Evolutionary conservation across 2,888 invertebrate genomes (phyloP).

Genomic region (Ochropleura plecta): DNA sequence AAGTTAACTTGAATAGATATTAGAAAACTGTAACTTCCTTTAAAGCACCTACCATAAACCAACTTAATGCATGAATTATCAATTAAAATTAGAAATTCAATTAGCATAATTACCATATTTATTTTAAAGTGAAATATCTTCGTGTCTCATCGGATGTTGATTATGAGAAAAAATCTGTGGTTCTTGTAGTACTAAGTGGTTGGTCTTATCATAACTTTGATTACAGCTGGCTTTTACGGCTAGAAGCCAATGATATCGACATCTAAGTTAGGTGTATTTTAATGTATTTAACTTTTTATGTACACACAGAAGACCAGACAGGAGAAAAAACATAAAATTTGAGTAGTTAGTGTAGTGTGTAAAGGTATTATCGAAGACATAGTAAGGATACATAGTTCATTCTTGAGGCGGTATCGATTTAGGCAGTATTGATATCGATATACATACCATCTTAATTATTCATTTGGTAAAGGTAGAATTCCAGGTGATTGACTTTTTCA

Average conservation of each 20-base stretch:
- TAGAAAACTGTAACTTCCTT: slow-evolving; percentile 25
- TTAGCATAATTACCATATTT: slow-evolving; percentile 40
- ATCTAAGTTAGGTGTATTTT: slow-evolving; percentile 4
- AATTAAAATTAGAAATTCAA: slow-evolving; percentile 38
- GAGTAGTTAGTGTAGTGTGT: no score
- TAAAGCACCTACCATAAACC: slow-evolving; percentile 20
- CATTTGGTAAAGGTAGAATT: neutral
- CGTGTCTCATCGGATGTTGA: slow-evolving; percentile 19
- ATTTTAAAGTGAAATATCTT: slow-evolving; percentile 32
- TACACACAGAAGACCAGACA: no score
- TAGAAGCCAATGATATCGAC: slow-evolving; percentile 1
- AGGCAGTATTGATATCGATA: neutral
- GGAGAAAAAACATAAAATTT: no score
- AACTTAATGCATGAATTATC: slow-evolving; percentile 23
- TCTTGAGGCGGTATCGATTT: neutral
- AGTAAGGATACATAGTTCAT: neutral
- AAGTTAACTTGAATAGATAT: neutral
- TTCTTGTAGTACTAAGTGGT: slow-evolving; percentile 17
- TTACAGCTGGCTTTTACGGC: slow-evolving; percentile 6
- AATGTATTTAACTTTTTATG: slow-evolving; percentile 1
- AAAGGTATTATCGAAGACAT: neutral
- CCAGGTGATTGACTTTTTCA: neutral
- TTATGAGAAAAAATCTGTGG: slow-evolving; percentile 26
- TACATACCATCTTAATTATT: neutral
- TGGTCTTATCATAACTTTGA: slow-evolving; percentile 32